phyloP scores from a whole-genome alignment of 1,140 invertebrate species.

The Tetragonula clypearis region DNA sequence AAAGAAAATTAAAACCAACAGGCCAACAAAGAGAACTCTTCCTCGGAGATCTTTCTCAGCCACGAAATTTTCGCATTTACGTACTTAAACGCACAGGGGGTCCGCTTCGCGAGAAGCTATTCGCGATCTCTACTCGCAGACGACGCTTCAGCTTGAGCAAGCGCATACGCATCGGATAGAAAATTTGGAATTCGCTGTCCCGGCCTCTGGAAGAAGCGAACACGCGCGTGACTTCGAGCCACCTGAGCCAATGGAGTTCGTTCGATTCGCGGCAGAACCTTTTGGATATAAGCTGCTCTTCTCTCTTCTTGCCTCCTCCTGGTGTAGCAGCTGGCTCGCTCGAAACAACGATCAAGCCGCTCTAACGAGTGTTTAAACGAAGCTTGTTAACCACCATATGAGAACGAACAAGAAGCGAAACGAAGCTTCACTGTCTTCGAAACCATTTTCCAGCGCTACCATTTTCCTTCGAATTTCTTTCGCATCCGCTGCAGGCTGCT shows the following conservation, averaged over 20 bases:
- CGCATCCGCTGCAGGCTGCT: not conserved
- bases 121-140: too few species aligned
- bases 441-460: not conserved
- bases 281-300: slow-evolving; percentile 61
- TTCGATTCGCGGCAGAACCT: slow-evolving; percentile 20
- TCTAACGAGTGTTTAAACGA: slow-evolving; percentile 73
- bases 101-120: too few species aligned
- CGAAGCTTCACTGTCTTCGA: not conserved
- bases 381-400: slow-evolving; percentile 65
- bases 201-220: not conserved
- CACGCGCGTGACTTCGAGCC: slow-evolving; percentile 8
- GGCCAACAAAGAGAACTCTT: not conserved
- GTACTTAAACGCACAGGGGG: too few species aligned
- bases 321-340: too few species aligned
- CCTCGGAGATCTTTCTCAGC: not conserved
- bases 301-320: slow-evolving; percentile 1
- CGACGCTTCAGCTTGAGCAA: too few species aligned
- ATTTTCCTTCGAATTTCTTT: not conserved
- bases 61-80: not conserved
- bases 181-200: not conserved
- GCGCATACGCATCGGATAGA: too few species aligned
- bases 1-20: not conserved
- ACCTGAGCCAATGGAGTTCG: slow-evolving; percentile 39
- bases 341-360: slow-evolving; percentile 64
- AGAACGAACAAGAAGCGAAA: slow-evolving; percentile 41